Percentiles rank a stretch among this genome's conserved stretches.
phyloP scores from a whole-genome alignment of 1,140 invertebrate genomes.

The Drosophila mayri region DNA sequence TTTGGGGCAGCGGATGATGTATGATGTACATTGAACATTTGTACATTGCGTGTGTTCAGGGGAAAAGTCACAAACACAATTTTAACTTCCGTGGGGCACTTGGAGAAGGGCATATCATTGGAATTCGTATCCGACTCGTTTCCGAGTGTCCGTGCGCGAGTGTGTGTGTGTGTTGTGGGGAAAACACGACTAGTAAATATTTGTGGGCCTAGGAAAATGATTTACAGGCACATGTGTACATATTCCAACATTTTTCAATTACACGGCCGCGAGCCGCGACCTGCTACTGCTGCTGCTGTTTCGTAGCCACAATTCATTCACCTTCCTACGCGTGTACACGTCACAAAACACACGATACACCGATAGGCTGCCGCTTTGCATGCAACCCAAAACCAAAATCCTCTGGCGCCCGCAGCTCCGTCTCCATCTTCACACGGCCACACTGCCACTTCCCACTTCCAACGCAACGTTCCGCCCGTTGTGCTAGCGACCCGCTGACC shows the following conservation, averaged over 20 bases:
- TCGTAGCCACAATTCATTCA: constrained; percentile 63
- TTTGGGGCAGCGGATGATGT: neutral
- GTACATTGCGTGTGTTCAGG: constrained; percentile 4
- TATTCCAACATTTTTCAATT: constrained; percentile 24
- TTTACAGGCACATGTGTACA: constrained; percentile 18
- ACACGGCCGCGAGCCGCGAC: constrained; percentile 4
- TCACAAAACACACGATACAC: constrained; percentile 55
- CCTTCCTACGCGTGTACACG: constrained; percentile 64
- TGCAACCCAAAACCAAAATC: constrained; percentile 57
- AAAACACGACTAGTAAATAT: constrained; percentile 29
- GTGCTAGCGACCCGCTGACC: constrained; percentile 77
- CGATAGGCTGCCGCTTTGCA: constrained; percentile 36
- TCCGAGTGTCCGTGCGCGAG: neutral
- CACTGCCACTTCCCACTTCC: constrained; percentile 41
- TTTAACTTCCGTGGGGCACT: constrained; percentile 32
- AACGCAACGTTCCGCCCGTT: constrained; percentile 73
- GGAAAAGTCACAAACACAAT: constrained; percentile 19
- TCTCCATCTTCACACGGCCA: constrained; percentile 9
- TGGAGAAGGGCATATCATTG: constrained; percentile 14
- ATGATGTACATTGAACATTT: constrained; percentile 10
- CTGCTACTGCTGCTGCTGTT: constrained; percentile 1
- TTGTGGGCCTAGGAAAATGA: constrained; percentile 21
- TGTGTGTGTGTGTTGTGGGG: constrained; percentile 6
- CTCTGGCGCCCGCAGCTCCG: constrained; percentile 25
- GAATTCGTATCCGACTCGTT: constrained; percentile 14